Evolutionary conservation across 2,113 vertebrate genomes (phyloP).

Genomic region (Pionites leucogaster): DNA sequence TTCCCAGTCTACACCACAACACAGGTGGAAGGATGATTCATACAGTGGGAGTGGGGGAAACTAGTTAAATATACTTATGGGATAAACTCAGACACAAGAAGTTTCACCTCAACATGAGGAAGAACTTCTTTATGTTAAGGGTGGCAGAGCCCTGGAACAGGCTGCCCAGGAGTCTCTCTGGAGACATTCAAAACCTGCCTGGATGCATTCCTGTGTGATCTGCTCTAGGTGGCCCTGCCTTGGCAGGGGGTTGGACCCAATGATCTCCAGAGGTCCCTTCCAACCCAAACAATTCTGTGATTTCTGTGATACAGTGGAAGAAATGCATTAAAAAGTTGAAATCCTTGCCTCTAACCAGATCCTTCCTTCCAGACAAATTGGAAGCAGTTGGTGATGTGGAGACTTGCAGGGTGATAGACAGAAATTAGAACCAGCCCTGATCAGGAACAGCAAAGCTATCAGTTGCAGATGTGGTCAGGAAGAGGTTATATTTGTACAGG

Average conservation of each 20-base stretch:
- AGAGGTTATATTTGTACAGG: neutral
- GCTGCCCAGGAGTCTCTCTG: no score
- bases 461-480: neutral
- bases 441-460: neutral
- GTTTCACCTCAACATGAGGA: no score
- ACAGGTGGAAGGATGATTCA: neutral
- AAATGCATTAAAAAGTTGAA: neutral
- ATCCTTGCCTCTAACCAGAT: neutral
- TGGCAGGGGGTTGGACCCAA: no score
- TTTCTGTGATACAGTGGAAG: neutral
- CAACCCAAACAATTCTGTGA: no score
- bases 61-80: neutral
- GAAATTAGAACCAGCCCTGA: slow-evolving; percentile 18
- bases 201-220: no score
- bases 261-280: no score
- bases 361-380: slow-evolving; percentile 5
- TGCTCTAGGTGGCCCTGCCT: no score
- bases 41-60: neutral
- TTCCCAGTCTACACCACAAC: neutral
- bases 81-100: neutral
- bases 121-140: no score
- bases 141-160: no score
- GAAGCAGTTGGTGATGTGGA: slow-evolving; percentile 4
- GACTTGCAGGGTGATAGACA: neutral
- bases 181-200: no score